A percentile compares a stretch with the other conserved stretches of the same genome.
phyloP scores from a whole-genome alignment of 2,113 vertebrate genomes.

The Scomber colias region DNA sequence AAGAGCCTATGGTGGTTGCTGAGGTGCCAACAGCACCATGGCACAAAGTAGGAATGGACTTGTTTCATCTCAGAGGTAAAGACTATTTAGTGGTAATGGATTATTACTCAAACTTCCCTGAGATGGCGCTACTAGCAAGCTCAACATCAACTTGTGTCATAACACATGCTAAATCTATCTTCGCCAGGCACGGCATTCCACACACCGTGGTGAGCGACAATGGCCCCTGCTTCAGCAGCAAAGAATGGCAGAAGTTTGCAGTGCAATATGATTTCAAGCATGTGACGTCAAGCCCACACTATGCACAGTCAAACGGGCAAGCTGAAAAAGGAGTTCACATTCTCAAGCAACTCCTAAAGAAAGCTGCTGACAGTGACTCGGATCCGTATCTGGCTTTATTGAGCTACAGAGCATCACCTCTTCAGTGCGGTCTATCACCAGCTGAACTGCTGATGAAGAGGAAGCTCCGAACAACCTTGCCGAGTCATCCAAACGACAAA shows the following conservation, averaged over 20 bases:
- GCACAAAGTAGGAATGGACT: background rate
- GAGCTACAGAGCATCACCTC: conserved; percentile 4
- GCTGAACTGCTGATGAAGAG: conserved; percentile 14
- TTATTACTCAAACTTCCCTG: background rate
- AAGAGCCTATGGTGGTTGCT: background rate
- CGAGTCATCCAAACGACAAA: background rate
- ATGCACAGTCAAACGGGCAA: no score
- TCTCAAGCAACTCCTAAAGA: background rate
- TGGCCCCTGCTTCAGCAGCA: no score
- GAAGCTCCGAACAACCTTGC: background rate
- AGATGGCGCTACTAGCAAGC: background rate
- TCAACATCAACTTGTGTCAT: background rate
- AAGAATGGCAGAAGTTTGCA: no score
- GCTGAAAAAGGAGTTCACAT: no score
- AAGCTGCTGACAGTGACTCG: background rate
- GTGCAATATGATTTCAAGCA: no score
- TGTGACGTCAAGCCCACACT: no score
- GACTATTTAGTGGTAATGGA: background rate
- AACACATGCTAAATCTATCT: background rate
- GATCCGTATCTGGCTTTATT: conserved; percentile 1
- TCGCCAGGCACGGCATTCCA: no score
- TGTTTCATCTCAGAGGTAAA: no score
- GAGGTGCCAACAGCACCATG: background rate
- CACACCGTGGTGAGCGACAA: no score
- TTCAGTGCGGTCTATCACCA: conserved; percentile 4